Evolutionary conservation across 2,113 vertebrate species (phyloP).

Genomic region (Plectropomus leopardus): DNA sequence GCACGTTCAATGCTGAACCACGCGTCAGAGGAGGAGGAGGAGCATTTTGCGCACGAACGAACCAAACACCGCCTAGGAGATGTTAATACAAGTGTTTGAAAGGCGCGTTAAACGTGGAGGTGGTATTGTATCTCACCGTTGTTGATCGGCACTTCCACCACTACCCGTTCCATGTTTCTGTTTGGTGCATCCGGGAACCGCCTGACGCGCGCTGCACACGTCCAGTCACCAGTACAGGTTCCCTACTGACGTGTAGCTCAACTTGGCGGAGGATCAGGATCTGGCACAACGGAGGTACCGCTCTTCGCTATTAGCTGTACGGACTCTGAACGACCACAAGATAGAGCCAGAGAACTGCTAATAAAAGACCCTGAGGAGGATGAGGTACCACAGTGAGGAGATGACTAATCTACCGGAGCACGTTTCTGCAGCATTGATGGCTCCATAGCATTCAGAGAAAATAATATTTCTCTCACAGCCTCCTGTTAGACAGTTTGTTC

Average conservation of each 20-base stretch:
- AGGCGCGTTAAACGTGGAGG: constrained; percentile 51
- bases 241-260: constrained; percentile 83
- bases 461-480: too few relatives aligned
- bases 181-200: constrained; percentile 77
- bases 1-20: constrained; percentile 2
- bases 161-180: constrained; percentile 82
- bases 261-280: constrained; percentile 76
- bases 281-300: constrained; percentile 43
- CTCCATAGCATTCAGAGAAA: not conserved
- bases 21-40: constrained; percentile 52
- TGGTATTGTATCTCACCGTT: constrained; percentile 73
- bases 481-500: too few relatives aligned
- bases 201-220: constrained; percentile 83
- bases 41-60: constrained; percentile 22
- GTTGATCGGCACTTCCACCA: constrained; percentile 78
- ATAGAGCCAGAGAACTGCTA: constrained; percentile 45
- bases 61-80: constrained; percentile 8
- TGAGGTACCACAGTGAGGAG: not conserved
- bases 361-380: too few relatives aligned
- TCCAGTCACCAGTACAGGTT: constrained; percentile 85
- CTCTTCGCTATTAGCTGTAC: not conserved
- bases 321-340: constrained; percentile 22
- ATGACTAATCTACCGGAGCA: not conserved
- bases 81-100: constrained; percentile 13
- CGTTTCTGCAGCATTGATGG: not conserved